A percentile compares a stretch with the other conserved stretches of the same genome.
Evolutionary conservation across 2,797 vertebrate species (phyloP).

Genomic region (Naso thynnoides): DNA sequence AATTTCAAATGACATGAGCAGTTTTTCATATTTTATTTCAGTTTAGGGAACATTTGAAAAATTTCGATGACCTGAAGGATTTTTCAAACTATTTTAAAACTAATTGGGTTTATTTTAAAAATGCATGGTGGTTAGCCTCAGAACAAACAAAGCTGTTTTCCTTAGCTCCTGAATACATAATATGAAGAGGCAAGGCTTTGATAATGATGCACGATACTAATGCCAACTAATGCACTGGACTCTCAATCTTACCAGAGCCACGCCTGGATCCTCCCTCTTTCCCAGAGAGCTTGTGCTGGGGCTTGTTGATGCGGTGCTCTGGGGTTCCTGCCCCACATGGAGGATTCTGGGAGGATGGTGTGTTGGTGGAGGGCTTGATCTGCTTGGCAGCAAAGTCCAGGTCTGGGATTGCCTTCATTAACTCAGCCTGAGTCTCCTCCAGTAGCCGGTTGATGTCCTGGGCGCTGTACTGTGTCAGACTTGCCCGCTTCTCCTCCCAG

Average conservation of each 20-base stretch:
- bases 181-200: neutral
- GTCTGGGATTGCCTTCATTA: conserved; percentile 98
- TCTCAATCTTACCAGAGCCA: conserved; percentile 87
- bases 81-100: neutral
- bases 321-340: conserved; percentile 73
- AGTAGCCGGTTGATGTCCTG: conserved; percentile 98
- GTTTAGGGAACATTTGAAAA: neutral
- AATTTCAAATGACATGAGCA: neutral
- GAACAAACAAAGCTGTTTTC: neutral
- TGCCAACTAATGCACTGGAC: neutral
- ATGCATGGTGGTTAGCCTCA: neutral
- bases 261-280: conserved; percentile 91
- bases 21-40: conserved; percentile 4
- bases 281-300: conserved; percentile 90
- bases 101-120: neutral
- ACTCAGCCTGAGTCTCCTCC: conserved; percentile 97
- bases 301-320: conserved; percentile 91
- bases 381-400: conserved; percentile 96
- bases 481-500: conserved; percentile 98
- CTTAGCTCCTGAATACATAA: neutral
- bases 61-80: neutral
- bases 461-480: conserved; percentile 95
- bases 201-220: neutral
- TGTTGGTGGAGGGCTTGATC: conserved; percentile 82
- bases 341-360: conserved; percentile 58